Conservation (phyloP, 1,140 invertebrate species). For the Hydropsyche tenuis region DNA sequence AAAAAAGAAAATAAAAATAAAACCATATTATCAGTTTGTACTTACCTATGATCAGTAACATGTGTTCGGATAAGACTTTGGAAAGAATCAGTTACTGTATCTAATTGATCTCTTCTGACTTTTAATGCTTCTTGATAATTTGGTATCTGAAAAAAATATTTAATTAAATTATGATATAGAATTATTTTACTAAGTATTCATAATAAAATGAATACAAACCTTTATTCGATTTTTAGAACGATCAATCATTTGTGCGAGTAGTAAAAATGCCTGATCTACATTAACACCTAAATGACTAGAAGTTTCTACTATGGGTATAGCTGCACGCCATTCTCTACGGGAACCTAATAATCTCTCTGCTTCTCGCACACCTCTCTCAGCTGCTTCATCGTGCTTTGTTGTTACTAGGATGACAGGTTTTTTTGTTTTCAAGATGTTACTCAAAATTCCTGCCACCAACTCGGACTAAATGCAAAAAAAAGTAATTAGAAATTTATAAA, state of each 20-base stretch:
- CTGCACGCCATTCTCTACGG: constrained; percentile 90
- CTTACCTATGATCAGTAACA: constrained; percentile 64
- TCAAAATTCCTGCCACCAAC: constrained; percentile 80
- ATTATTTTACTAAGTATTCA: too few relatives aligned
- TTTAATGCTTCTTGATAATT: constrained; percentile 88
- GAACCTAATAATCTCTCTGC: constrained; percentile 82
- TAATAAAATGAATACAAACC: constrained; percentile 49
- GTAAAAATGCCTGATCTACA: constrained; percentile 91
- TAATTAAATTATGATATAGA: too few relatives aligned
- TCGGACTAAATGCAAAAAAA: constrained; percentile 63
- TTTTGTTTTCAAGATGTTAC: constrained; percentile 88
- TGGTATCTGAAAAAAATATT: constrained; percentile 65
- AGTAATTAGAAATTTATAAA: not conserved
- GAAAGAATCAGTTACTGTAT: constrained; percentile 87
- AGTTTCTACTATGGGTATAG: constrained; percentile 90
- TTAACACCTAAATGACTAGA: constrained; percentile 97
- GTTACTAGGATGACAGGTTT: constrained; percentile 95
- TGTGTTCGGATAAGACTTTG: constrained; percentile 83
- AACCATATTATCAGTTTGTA: too few relatives aligned
- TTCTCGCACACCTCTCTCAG: constrained; percentile 86
- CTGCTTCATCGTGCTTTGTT: constrained; percentile 95
- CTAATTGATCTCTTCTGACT: constrained; percentile 85
- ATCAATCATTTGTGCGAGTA: constrained; percentile 92
- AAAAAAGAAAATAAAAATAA: too few relatives aligned
- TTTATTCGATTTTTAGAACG: constrained; percentile 67